Evolutionary conservation across 2,797 vertebrate species (phyloP).

Genomic region (Hippoglossus hippoglossus): DNA sequence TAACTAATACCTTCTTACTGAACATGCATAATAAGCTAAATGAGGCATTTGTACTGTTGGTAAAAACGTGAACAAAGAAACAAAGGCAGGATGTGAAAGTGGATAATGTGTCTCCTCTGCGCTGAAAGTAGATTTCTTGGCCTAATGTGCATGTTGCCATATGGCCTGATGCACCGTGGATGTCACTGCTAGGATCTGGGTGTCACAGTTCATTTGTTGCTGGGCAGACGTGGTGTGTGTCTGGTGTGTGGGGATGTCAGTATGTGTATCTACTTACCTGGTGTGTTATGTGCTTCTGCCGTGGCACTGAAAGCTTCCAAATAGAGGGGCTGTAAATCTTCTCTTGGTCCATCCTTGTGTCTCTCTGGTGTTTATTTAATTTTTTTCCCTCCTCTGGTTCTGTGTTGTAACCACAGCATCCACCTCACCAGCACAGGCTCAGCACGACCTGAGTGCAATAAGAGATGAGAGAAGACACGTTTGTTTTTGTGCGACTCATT

Average conservation of each 20-base stretch:
- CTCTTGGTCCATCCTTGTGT: slow-evolving; percentile 40
- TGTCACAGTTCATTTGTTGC: slow-evolving; percentile 66
- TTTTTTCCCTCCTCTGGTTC: slow-evolving; percentile 22
- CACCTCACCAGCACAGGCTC: slow-evolving; percentile 40
- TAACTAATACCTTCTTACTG: background rate
- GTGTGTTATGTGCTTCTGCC: slow-evolving; percentile 29
- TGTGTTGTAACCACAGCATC: slow-evolving; percentile 31
- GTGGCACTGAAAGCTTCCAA: slow-evolving; percentile 33
- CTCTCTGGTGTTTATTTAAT: slow-evolving; percentile 22
- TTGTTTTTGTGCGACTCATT: slow-evolving; percentile 9
- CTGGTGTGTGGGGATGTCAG: slow-evolving; percentile 11
- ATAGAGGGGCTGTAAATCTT: slow-evolving; percentile 25
- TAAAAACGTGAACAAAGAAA: slow-evolving; percentile 35
- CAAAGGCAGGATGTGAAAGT: slow-evolving; percentile 45
- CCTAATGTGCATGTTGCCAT: slow-evolving; percentile 63
- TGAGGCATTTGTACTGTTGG: background rate
- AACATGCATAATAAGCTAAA: slow-evolving; percentile 16
- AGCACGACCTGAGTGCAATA: slow-evolving; percentile 40
- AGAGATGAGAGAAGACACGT: background rate
- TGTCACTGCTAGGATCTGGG: slow-evolving; percentile 52
- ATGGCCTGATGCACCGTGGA: slow-evolving; percentile 56
- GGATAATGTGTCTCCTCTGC: slow-evolving; percentile 42
- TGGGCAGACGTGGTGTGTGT: slow-evolving; percentile 31
- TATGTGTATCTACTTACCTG: slow-evolving; percentile 61
- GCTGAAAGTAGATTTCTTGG: slow-evolving; percentile 62